Base-by-base conservation (phyloP, 2,113 vertebrate species). In the Seriola aureovittata region DNA sequence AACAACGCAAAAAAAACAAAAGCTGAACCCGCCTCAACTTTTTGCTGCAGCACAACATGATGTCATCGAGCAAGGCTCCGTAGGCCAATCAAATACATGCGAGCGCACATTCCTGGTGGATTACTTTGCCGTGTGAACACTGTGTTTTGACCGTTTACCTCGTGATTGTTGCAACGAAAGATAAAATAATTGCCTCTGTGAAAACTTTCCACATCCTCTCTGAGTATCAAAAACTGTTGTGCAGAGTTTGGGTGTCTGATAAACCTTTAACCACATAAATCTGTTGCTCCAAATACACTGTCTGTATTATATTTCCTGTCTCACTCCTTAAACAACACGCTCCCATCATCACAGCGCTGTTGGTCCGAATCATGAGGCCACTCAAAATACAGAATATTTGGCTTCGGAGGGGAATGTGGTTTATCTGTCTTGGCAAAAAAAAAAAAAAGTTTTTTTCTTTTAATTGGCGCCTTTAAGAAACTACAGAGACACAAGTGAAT, bases 401-500 rank as follows among this genome's bases (percentile, higher is more conserved):
- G 40, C 40, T 73, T 29, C 40, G 2, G 44, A 42, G 40, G 60
- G 21, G 58, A 55, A 17, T 64, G 76, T 34, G 44, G 46, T 17
- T 80, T 23, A n/a, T 69, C 10, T 48, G 73, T 38, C 46, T 29
- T 40, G 62, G 48, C n/a, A 29, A 23, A 50, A 55, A 62, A 38
- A 23, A 29, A 23, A 50, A 55, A 44, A 75, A 21, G 23, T 42
- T 63, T 78, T 63, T 78, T 60, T 78, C 32, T 71, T 59, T 69
- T 52, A 69, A 38, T 46, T 48, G 32, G 17, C 0, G 21, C 36
- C 8, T 52, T 54, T 75, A 13, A 75, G 17, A 44, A 69, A 69
- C 34, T 55, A 71, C 58, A 8, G 14, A 42, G 23, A 55, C 66
- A 62, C n/a, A 67, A 72, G 10, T 36, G 21, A 63, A 42, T 79